Conservation (phyloP, 2,113 vertebrate species). For the Phodopus roborovskii region DNA sequence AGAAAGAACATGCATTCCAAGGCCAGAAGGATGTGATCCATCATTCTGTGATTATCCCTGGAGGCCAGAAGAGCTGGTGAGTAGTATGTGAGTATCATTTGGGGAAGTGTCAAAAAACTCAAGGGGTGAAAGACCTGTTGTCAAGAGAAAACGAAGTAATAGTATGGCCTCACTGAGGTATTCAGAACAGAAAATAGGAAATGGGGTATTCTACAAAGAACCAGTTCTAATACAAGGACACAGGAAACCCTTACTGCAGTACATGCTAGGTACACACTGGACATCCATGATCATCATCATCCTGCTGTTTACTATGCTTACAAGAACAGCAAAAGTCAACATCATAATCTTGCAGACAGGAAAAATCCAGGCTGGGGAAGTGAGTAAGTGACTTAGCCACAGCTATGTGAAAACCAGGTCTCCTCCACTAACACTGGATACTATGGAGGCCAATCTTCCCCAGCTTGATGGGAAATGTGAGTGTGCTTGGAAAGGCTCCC, state of each 20-base stretch:
- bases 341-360: neutral
- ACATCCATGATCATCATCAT: neutral
- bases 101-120: neutral
- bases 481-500: neutral
- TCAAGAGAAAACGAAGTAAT: neutral
- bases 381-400: neutral
- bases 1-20: neutral
- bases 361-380: neutral
- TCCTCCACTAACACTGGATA: neutral
- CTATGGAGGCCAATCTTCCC: neutral
- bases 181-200: neutral
- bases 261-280: accelerated
- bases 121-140: neutral
- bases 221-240: neutral
- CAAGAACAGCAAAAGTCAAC: neutral
- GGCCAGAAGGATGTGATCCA: neutral
- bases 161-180: neutral
- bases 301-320: neutral
- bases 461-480: neutral
- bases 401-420: neutral
- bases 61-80: neutral
- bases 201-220: neutral
- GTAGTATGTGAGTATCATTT: neutral
- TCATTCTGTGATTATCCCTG: neutral
- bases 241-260: neutral